A percentile compares a stretch with the other conserved stretches of the same genome.
phyloP scores from a whole-genome alignment of 2,797 vertebrate species.

The Pagetopsis macropterus region DNA sequence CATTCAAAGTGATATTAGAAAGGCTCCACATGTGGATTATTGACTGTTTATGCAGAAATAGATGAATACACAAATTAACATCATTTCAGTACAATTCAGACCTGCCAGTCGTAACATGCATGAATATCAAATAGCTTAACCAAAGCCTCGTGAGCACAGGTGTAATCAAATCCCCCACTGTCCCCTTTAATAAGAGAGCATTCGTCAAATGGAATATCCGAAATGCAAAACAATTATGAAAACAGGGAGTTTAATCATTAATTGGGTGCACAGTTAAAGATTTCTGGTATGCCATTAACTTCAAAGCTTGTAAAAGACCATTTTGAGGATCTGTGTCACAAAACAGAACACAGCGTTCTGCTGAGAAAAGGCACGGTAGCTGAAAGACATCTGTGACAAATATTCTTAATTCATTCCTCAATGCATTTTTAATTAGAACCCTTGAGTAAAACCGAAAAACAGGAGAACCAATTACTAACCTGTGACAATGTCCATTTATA shows the following conservation, averaged over 20 bases:
- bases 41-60: constrained; percentile 25
- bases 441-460: background rate
- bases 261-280: background rate
- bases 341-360: background rate
- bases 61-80: background rate
- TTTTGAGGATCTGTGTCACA: background rate
- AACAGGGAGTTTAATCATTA: constrained; percentile 19
- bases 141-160: constrained; percentile 32
- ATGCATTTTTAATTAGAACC: background rate
- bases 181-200: constrained; percentile 32
- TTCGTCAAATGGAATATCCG: constrained; percentile 28
- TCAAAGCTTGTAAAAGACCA: background rate
- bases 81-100: constrained; percentile 15
- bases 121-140: constrained; percentile 48
- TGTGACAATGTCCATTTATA: background rate
- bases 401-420: background rate
- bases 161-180: constrained; percentile 48
- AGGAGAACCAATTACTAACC: constrained; percentile 5
- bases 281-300: background rate
- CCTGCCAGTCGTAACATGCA: constrained; percentile 25
- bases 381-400: background rate
- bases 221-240: constrained; percentile 1
- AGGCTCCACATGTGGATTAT: constrained; percentile 30
- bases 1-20: constrained; percentile 31
- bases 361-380: background rate